phyloP scores from a whole-genome alignment of 2,797 vertebrate species.

The Phrynocephalus forsythii region DNA sequence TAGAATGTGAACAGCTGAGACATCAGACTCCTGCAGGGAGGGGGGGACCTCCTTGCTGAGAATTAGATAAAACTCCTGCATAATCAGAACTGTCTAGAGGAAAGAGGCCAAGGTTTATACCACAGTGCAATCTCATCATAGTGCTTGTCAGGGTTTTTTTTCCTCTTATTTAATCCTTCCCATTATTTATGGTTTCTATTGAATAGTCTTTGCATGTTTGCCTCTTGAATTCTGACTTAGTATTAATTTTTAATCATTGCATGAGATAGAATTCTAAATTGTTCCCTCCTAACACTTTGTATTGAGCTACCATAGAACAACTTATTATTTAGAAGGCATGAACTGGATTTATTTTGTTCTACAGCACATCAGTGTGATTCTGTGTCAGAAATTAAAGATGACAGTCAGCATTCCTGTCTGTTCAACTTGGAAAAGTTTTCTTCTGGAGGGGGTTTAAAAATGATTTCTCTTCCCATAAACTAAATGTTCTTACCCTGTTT shows the following conservation, averaged over 20 bases:
- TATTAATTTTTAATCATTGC: slow-evolving; percentile 36
- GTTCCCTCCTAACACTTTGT: slow-evolving; percentile 10
- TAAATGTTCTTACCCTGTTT: slow-evolving; percentile 4
- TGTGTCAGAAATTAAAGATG: slow-evolving; percentile 10
- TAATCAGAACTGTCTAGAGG: slow-evolving; percentile 30
- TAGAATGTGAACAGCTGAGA: not conserved
- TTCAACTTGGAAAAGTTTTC: slow-evolving; percentile 15
- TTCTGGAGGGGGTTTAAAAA: not conserved
- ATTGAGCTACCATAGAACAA: not conserved
- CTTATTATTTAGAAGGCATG: slow-evolving; percentile 18
- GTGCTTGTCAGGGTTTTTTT: slow-evolving; percentile 34
- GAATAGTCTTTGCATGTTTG: slow-evolving; percentile 8
- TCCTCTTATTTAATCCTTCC: slow-evolving; percentile 34
- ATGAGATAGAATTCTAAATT: slow-evolving; percentile 38
- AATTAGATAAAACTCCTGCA: not conserved
- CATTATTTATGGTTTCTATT: slow-evolving; percentile 48
- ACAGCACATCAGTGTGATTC: not conserved
- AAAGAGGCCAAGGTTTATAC: not conserved
- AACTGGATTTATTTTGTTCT: not conserved
- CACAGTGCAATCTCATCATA: slow-evolving; percentile 19
- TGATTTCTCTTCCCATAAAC: not conserved
- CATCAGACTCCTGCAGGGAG: not conserved
- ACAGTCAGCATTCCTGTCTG: not conserved
- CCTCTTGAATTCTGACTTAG: slow-evolving; percentile 33
- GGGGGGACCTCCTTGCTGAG: not conserved